Base-by-base conservation (phyloP, 2,113 vertebrate genomes). In the Tyrannus savana region DNA sequence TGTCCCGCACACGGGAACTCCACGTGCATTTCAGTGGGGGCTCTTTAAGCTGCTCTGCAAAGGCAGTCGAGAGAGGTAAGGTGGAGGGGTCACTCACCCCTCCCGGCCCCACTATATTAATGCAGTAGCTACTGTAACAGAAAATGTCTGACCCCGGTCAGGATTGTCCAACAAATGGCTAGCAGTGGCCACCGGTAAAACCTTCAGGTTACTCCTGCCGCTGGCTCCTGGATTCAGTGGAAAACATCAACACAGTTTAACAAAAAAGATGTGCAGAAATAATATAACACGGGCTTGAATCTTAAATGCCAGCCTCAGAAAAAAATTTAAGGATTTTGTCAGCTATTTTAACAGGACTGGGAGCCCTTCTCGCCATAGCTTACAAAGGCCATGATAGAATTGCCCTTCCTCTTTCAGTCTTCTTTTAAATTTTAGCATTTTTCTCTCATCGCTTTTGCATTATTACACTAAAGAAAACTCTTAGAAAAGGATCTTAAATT, bases 21-120 rank as follows among this genome's bases (percentile, higher is more conserved):
- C 9, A 2, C 5, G 0, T 1, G 24, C 5, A 1, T 9, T 47
- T 24, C 47, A 2, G 30, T 1, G 23, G 19, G 31, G 7, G 3
- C 5, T 44, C 6, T 23, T 58, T 9, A 28, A 28, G 44, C 55
- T n/a, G 19, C 35, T 56, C 27, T 19, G 18, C 25, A 35, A 58
- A 73, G 41, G 89, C 66, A 30, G 68, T 2, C 3, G 12, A 69
- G 72, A 50, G 41, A 31, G 39, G 44, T 44, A 60, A 41, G 16
- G 10, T 0, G 1, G 19, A 37, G 46, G n/a, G 24, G 25, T 30
- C 9, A 11, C 12, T n/a, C 6, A 15, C 27, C 30, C 66, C 16
- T 6, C 2, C 42, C 28, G 7, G 2, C 55, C 30, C 23, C 23
- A 44, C n/a, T 21, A 0, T 8, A 0, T 8, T 3, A 28, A 15